A percentile compares a stretch with the other conserved stretches of the same genome.
Conservation (phyloP, 2,113 vertebrate species). For the Melanostigma gelatinosum region DNA sequence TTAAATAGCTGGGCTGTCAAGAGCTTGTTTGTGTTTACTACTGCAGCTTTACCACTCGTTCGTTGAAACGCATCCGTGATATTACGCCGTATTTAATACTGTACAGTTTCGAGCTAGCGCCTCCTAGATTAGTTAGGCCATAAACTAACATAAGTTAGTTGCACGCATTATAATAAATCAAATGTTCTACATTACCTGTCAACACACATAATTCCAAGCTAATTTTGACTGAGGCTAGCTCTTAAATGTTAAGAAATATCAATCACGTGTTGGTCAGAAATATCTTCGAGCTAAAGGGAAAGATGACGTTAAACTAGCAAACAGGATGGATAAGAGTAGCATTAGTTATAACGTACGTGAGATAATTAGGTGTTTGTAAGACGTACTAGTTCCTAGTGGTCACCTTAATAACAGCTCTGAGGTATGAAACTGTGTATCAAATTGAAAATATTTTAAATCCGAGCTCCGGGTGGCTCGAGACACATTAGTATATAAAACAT, state of each 20-base stretch:
- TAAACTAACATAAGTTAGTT: constrained; percentile 1
- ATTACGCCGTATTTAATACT: constrained; percentile 30
- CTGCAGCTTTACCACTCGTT: not conserved
- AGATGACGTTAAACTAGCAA: not conserved
- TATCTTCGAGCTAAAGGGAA: not conserved
- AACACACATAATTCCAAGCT: not conserved
- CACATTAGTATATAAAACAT: not conserved
- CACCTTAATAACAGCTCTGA: not conserved
- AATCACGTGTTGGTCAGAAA: not conserved
- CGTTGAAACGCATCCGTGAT: not conserved
- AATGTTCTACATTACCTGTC: not conserved
- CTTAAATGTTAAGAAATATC: not conserved
- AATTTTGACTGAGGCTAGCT: not conserved
- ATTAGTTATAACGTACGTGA: not conserved
- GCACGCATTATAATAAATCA: not conserved
- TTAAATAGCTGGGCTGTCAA: constrained; percentile 43
- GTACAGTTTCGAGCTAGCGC: constrained; percentile 49
- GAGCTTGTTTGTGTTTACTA: constrained; percentile 21
- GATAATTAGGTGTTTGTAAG: not conserved
- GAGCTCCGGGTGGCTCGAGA: not conserved
- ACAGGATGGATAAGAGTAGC: not conserved
- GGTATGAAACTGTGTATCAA: not conserved
- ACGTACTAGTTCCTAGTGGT: not conserved
- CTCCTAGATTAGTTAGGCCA: constrained; percentile 53
- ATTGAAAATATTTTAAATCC: not conserved